phyloP scores from a whole-genome alignment of 2,888 invertebrate species.

The Blastobasis adustella region DNA sequence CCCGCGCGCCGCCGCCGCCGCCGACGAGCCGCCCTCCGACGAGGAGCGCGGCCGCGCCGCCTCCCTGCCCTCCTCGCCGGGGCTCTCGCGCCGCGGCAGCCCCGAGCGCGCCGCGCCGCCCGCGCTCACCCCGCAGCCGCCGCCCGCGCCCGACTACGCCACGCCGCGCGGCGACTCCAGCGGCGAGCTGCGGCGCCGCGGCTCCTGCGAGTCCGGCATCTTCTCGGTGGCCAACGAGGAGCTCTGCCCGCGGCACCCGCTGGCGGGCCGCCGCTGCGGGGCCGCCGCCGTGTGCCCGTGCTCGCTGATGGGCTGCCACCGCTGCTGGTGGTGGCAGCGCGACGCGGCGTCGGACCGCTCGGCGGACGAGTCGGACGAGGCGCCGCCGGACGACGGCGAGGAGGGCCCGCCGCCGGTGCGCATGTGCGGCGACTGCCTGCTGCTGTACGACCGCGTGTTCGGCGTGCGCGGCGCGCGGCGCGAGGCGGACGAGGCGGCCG shows the following conservation, averaged over 20 bases:
- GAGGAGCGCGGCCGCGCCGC: constrained; percentile 43
- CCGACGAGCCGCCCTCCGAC: constrained; percentile 10
- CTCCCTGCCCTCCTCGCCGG: constrained; percentile 57
- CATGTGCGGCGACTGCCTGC: constrained; percentile 39
- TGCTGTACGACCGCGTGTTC: constrained; percentile 44
- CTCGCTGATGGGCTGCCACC: constrained; percentile 57
- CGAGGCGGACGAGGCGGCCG: constrained; percentile 45
- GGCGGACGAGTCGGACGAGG: constrained; percentile 14
- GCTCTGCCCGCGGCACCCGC: constrained; percentile 64
- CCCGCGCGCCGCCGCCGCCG: constrained; percentile 63
- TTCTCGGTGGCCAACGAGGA: constrained; percentile 91
- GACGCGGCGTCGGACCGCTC: constrained; percentile 22
- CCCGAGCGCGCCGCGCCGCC: constrained; percentile 31
- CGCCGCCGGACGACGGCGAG: constrained; percentile 19
- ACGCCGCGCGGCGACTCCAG: constrained; percentile 26
- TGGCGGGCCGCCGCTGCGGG: constrained; percentile 21
- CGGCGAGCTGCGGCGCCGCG: constrained; percentile 75
- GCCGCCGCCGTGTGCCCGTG: constrained; percentile 58
- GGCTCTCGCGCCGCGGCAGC: constrained; percentile 36
- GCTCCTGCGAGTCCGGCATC: constrained; percentile 92
- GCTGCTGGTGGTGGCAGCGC: constrained; percentile 61
- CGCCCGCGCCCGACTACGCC: constrained; percentile 11
- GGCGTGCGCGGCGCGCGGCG: constrained; percentile 18
- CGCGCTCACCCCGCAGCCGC: constrained; percentile 22
- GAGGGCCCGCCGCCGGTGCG: constrained; percentile 20